phyloP scores from a whole-genome alignment of 2,888 invertebrate genomes.

The Boloria euphrosyne region DNA sequence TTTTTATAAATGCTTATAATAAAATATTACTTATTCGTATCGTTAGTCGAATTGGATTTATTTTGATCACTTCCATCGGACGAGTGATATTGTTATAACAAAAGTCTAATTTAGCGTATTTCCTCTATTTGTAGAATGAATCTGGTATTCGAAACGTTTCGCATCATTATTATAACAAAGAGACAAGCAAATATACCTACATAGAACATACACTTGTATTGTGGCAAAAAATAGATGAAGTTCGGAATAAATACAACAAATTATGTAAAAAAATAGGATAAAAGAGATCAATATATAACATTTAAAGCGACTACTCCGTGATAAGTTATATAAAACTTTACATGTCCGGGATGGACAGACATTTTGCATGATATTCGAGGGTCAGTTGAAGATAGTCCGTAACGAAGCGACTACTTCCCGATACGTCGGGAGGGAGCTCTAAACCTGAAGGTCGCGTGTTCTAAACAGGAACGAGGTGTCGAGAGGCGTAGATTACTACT shows the following conservation, averaged over 20 bases:
- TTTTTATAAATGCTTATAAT: too few species aligned
- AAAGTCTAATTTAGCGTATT: conserved; percentile 62
- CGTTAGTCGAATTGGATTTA: too few species aligned
- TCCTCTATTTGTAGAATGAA: conserved; percentile 65
- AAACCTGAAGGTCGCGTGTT: conserved; percentile 64
- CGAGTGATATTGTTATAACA: conserved; percentile 55
- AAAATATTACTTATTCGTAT: too few species aligned
- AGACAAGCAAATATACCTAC: not conserved
- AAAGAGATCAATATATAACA: too few species aligned
- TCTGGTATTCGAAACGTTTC: conserved; percentile 54
- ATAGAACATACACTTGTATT: not conserved
- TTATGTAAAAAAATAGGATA: too few species aligned
- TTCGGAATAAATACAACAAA: too few species aligned
- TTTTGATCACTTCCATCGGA: conserved; percentile 43
- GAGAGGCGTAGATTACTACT: conserved; percentile 60
- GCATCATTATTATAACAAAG: conserved; percentile 30
- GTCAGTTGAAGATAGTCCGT: conserved; percentile 57
- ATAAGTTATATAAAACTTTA: conserved; percentile 1
- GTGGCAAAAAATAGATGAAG: too few species aligned
- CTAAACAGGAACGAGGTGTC: conserved; percentile 69
- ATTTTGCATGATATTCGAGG: conserved; percentile 39
- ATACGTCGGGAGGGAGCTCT: conserved; percentile 59
- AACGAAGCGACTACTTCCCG: conserved; percentile 68
- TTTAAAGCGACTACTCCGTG: not conserved
- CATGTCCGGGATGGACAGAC: conserved; percentile 8